Conservation (phyloP, 1,140 invertebrate species). For the Philotrypesis tridentata region DNA sequence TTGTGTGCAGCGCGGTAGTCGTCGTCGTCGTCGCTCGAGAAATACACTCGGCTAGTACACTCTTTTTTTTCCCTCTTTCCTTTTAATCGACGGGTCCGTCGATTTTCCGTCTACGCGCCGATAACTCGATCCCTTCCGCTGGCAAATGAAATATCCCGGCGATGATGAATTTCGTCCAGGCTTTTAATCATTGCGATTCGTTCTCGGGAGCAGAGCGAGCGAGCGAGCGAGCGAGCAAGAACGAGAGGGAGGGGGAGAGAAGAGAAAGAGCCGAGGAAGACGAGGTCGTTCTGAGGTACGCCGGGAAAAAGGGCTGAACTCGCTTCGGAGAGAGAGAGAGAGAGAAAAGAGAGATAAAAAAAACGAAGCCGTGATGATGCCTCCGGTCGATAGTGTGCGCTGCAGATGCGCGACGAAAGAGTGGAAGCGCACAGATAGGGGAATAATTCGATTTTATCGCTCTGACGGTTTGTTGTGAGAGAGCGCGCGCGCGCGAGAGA, state of each 20-base stretch:
- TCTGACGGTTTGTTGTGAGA: neutral
- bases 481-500: too few species aligned
- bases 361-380: neutral
- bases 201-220: neutral
- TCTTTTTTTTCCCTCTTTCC: neutral
- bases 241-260: too few species aligned
- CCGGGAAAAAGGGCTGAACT: neutral
- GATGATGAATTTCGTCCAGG: neutral
- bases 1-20: too few species aligned
- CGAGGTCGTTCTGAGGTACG: neutral
- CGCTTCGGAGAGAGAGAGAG: too few species aligned
- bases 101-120: neutral
- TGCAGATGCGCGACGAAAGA: neutral
- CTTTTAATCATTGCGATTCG: neutral
- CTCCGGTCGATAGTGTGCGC: neutral
- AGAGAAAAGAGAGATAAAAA: neutral
- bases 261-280: too few species aligned
- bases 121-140: neutral
- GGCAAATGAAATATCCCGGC: neutral
- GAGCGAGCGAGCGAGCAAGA: too few species aligned
- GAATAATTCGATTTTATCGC: constrained; percentile 11
- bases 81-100: neutral
- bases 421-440: neutral
- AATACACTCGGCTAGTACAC: too few species aligned
- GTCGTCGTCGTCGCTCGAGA: neutral